These are phyloP conservation scores for Sarcophaga variegata DNA, from an alignment of 2,888 invertebrate genomes.

Conservation along the genomic window DNA sequence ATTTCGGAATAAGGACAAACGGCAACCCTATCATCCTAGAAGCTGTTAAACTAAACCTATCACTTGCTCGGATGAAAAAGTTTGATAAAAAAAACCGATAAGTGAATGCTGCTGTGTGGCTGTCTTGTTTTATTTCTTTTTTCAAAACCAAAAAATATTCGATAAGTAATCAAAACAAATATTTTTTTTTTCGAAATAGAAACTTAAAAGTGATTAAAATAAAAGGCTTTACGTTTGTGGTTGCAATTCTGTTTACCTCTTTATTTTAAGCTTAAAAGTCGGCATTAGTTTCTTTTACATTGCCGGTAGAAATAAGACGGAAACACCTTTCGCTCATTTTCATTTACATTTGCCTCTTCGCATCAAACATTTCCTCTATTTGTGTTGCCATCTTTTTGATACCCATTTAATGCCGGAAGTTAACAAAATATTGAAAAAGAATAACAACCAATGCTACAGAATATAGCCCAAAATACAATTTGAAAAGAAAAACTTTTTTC, in stretches of 20 bases:
- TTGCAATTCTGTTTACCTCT: background rate
- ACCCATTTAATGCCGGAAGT: constrained; percentile 25
- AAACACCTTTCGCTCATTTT: background rate
- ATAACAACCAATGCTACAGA: constrained; percentile 3
- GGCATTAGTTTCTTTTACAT: background rate
- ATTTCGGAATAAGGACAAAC: too few species aligned
- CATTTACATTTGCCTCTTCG: constrained; percentile 3
- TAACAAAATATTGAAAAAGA: background rate
- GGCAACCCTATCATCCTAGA: too few species aligned
- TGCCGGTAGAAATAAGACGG: background rate
- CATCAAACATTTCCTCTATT: background rate
- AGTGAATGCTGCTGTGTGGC: too few species aligned
- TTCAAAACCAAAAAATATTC: too few species aligned
- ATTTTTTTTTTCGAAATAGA: too few species aligned
- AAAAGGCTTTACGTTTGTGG: background rate
- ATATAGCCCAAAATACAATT: constrained; percentile 1
- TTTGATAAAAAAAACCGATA: too few species aligned
- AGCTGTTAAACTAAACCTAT: too few species aligned
- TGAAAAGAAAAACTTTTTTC: background rate
- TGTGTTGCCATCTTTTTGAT: background rate
- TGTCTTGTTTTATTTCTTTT: too few species aligned
- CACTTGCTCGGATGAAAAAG: too few species aligned
- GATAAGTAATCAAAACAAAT: too few species aligned
- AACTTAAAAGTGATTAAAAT: background rate
- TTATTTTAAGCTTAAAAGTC: constrained; percentile 7